These are phyloP conservation scores for zebrafish (Danio rerio) DNA, from an alignment of 2,113 vertebrate genomes.

Conservation along the genomic window DNA sequence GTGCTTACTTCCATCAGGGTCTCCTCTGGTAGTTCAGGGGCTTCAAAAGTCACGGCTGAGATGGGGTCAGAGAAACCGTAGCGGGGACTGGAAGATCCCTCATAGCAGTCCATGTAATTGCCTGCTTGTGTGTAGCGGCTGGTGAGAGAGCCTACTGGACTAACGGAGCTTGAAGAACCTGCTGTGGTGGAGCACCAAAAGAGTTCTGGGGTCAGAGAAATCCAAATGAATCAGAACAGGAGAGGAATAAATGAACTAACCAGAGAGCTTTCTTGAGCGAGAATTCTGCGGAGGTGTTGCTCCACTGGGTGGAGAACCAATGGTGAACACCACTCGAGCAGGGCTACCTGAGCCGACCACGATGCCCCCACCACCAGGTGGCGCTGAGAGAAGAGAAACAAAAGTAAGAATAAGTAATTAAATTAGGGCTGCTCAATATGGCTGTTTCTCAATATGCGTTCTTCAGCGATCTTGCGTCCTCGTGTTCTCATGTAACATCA, in stretches of 20 bases:
- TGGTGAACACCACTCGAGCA: constrained; percentile 90
- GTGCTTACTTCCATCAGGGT: constrained; percentile 93
- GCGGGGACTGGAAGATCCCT: constrained; percentile 82
- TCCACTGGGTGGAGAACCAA: constrained; percentile 94
- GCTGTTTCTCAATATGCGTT: too few relatives aligned
- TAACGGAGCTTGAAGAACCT: constrained; percentile 89
- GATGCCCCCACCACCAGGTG: constrained; percentile 79
- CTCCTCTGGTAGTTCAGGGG: constrained; percentile 93
- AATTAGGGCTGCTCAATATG: too few relatives aligned
- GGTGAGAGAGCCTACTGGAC: constrained; percentile 85
- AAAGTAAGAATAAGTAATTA: neutral
- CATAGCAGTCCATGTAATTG: constrained; percentile 78
- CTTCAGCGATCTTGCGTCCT: too few relatives aligned
- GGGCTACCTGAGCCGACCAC: constrained; percentile 83
- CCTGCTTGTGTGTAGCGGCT: constrained; percentile 82
- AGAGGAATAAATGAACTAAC: constrained; percentile 63
- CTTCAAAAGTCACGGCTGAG: constrained; percentile 88
- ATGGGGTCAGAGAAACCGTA: constrained; percentile 83
- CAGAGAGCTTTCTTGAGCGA: constrained; percentile 89
- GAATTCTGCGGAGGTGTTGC: constrained; percentile 85
- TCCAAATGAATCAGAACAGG: neutral
- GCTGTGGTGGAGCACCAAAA: constrained; percentile 56
- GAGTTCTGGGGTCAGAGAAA: neutral
- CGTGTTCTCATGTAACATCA: too few relatives aligned
- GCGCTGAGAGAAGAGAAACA: constrained; percentile 67